A percentile compares a stretch with the other conserved stretches of the same genome.
Evolutionary conservation across 2,797 vertebrate genomes (phyloP).

Genomic region (Chelon auratus): DNA sequence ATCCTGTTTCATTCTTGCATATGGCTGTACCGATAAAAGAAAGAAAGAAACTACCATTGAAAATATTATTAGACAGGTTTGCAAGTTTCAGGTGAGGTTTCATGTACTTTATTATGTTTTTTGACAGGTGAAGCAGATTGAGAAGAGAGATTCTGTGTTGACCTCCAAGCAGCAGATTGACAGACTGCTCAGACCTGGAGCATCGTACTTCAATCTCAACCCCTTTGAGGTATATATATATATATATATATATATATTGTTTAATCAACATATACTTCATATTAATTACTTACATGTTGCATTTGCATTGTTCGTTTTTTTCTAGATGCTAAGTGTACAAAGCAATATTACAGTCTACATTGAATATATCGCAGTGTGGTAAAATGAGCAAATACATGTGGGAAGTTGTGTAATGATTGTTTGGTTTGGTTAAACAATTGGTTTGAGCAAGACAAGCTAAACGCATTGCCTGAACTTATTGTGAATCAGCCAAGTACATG

Average conservation of each 20-base stretch:
- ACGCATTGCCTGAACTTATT: too few relatives aligned
- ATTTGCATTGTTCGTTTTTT: background rate
- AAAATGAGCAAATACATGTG: background rate
- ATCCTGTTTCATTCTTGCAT: background rate
- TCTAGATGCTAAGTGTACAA: too few relatives aligned
- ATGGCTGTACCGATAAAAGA: background rate
- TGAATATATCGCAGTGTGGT: background rate
- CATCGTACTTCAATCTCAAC: constrained; percentile 98
- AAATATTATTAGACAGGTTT: background rate
- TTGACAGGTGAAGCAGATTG: constrained; percentile 97
- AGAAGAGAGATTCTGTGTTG: constrained; percentile 96
- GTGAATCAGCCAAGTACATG: background rate
- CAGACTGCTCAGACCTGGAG: constrained; percentile 92
- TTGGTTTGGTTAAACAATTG: background rate
- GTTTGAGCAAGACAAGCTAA: background rate
- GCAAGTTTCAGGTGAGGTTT: background rate
- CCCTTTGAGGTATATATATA: constrained; percentile 99
- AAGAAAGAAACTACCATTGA: background rate
- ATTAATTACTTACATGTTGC: background rate
- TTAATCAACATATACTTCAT: background rate
- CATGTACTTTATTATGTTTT: background rate
- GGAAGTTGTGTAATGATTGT: background rate
- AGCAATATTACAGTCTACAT: too few relatives aligned
- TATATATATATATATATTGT: too few relatives aligned
- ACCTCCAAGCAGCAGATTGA: constrained; percentile 99